Base-by-base conservation (phyloP, 2,113 vertebrate species). In the Pantherophis guttatus region DNA sequence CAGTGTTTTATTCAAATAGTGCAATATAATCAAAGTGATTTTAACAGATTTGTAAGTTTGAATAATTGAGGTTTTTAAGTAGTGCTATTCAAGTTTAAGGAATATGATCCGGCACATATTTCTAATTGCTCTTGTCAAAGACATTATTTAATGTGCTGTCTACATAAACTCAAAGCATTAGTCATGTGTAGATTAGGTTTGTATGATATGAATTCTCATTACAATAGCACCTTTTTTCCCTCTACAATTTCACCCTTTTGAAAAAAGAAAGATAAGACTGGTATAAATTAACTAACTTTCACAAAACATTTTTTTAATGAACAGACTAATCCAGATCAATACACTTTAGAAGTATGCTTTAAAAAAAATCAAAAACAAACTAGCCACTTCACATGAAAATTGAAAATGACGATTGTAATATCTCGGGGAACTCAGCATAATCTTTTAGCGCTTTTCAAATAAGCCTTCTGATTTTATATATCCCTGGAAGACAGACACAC, bases 391-490 rank as follows among this genome's bases (percentile, higher is more conserved):
- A 95, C 1, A 50, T 58, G 53, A 95, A 94, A 95, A 95, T 70
- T 93, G 87, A 90, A 93, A 94, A 54, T 92, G 93, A 59, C 65
- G 94, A 91, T 95, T 88, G 33, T 48, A 94, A 91, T 54, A 94
- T 52, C 29, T 90, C 89, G 87, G 93, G 92, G 95, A 95, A 92
- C 39, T n/a, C 65, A 89, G 87, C 15, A 54, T 24, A 89, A 50
- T 95, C 33, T 94, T 95, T 94, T 87, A 94, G 93, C 92, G 26
- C 52, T 33, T 93, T 65, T 94, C 93, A 96, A 97, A 94, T 93
- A 94, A 96, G 81, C 93, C 94, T 93, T 89, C 88, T 92, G 93
- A 94, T 95, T 96, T 94, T 87, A 93, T 8, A 96, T 54, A 94
- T 95, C 92, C 62, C 59, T 93, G 92, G 94, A 96, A 97, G 95